Base-by-base conservation (phyloP, 2,888 invertebrate species). In the Drosophila fungiperda region DNA sequence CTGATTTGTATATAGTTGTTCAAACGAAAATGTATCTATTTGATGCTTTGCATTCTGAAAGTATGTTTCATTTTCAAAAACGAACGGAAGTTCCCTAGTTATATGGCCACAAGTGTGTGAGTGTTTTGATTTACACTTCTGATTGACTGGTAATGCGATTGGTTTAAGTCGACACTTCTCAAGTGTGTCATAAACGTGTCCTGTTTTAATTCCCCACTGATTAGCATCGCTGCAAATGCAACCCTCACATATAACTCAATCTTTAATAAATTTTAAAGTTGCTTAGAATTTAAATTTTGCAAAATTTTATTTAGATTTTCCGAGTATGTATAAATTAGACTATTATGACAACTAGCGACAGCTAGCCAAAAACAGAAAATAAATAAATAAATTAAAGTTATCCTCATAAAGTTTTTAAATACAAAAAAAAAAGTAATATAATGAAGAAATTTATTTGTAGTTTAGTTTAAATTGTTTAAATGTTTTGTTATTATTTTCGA, bases 101-200 rank as follows among this genome's bases (percentile, higher is more conserved):
- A 11, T 3, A 17, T 26, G 26, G 15, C 17, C 17, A 26, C 2
- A 15, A 42, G 38, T 12, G 29, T 38, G 40, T 57, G 33, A 45
- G 52, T 50, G 40, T 9, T 53, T 17, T 35, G 60, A 40, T 42
- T 71, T 55, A 55, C 57, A 50, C 50, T 45, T 63, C 69, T 77
- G 65, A 77, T 83, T 83, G 65, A 49, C 49, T 82, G 65, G 59
- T 83, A 73, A 83, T 77, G 38, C 57, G 74, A 75, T 78, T 78
- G 72, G 69, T 38, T 83, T 73, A 63, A 69, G 59, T 78, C 78
- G 67, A 65, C 62, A 20, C 32, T 59, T n/a, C 15, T 15, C 3
- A 8, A 4, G 12, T 38, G n/a, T n/a, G 26, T 29, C 2, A 17
- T 26, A 29, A 29, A 29, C 29, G 20, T 53, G 55, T 49, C 59